Percentiles rank a stretch among this genome's conserved stretches.
Evolutionary conservation across 2,888 invertebrate genomes (phyloP).

Genomic region (Sarcophaga carnaria): DNA sequence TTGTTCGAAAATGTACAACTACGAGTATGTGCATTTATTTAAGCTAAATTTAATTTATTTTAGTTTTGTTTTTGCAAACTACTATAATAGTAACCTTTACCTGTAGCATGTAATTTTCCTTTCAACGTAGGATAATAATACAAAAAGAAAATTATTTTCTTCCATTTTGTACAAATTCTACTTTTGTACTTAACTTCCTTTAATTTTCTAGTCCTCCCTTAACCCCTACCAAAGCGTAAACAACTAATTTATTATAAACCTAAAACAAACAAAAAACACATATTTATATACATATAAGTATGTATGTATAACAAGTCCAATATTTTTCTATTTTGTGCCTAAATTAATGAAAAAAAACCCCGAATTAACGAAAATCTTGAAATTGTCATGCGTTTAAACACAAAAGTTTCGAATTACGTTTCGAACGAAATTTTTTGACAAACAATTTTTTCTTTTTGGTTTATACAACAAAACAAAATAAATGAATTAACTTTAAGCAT

Average conservation of each 20-base stretch:
- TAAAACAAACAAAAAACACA: background rate
- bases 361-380: background rate
- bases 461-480: background rate
- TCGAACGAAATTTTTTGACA: conserved; percentile 1
- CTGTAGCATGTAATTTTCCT: conserved; percentile 49
- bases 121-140: conserved; percentile 12
- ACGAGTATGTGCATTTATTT: background rate
- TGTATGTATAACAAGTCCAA: conserved; percentile 33
- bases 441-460: conserved; percentile 1
- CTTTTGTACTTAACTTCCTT: conserved; percentile 64
- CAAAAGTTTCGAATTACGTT: background rate
- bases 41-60: conserved; percentile 3
- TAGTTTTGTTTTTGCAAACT: background rate
- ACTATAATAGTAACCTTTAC: conserved; percentile 20
- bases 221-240: background rate
- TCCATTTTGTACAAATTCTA: conserved; percentile 60
- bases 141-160: conserved; percentile 41
- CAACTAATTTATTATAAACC: background rate
- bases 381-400: background rate
- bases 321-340: conserved; percentile 59
- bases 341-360: conserved; percentile 23
- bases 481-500: conserved; percentile 44
- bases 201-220: conserved; percentile 26
- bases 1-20: background rate
- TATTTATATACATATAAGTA: conserved; percentile 3